A percentile compares a stretch with the other conserved stretches of the same genome.
phyloP scores from a whole-genome alignment of 35 echinoderm and acorn worm species.

The Hemicentrotus pulcherrimus region DNA sequence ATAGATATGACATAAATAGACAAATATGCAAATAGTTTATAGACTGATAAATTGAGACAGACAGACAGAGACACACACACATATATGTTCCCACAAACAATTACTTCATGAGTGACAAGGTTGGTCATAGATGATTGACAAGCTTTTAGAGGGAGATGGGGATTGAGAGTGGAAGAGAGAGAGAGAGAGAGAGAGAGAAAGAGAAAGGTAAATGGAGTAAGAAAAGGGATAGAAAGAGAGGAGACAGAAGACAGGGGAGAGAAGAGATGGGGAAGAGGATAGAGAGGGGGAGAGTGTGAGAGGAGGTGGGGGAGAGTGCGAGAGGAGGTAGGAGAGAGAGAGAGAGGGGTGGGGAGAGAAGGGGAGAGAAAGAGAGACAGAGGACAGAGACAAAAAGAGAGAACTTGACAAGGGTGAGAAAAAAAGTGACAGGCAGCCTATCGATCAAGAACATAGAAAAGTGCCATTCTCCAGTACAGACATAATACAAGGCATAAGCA shows the following conservation, averaged over 20 bases:
- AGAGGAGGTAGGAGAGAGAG: neutral
- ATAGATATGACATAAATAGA: neutral
- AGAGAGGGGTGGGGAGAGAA: neutral
- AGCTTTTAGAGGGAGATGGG: neutral
- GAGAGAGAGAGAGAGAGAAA: neutral
- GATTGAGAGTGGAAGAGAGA: neutral
- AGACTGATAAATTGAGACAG: neutral
- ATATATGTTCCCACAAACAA: neutral
- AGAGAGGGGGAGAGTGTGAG: neutral
- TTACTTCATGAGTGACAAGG: slow-evolving; percentile 5
- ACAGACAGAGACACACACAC: slow-evolving; percentile 24
- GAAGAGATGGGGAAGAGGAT: neutral
- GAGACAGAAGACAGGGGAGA: no score
- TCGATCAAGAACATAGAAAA: neutral
- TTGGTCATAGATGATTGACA: neutral
- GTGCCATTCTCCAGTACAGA: neutral
- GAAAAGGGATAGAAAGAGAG: no score
- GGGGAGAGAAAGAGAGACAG: neutral
- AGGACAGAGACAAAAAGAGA: neutral
- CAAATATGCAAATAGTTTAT: neutral
- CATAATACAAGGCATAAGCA: neutral
- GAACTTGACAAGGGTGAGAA: neutral
- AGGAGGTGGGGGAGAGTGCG: neutral
- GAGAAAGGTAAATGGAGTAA: neutral
- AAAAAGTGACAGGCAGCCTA: neutral